These are phyloP conservation scores for Bombus turneri DNA, from an alignment of 1,140 invertebrate genomes.

Conservation along the genomic window DNA sequence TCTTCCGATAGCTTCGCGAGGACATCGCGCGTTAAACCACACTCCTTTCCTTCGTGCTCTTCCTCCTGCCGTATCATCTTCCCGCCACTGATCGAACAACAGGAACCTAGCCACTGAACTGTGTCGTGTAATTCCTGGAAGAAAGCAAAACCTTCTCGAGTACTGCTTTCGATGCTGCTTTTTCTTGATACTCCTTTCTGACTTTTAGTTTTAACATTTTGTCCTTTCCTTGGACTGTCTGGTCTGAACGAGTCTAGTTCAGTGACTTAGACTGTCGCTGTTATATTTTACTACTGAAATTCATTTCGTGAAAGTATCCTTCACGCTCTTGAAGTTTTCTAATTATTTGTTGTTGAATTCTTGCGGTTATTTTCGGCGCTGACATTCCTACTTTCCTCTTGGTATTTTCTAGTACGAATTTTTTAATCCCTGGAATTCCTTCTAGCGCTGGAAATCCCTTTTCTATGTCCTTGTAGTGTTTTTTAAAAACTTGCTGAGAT, in stretches of 20 bases:
- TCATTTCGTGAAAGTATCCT: background rate
- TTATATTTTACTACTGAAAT: background rate
- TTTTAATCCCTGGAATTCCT: no score
- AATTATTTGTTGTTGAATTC: background rate
- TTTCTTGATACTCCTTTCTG: no score
- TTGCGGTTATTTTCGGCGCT: background rate
- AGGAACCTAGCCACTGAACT: background rate
- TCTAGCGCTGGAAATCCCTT: no score
- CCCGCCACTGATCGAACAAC: background rate
- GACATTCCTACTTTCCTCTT: background rate
- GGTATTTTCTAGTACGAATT: no score
- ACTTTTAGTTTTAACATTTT: background rate
- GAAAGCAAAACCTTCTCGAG: background rate
- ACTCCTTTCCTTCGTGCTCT: no score
- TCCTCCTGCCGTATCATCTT: background rate
- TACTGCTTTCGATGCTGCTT: background rate
- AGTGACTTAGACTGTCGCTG: no score
- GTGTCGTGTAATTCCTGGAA: no score
- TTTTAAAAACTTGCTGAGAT: no score
- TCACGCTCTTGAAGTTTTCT: background rate
- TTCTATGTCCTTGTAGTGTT: no score
- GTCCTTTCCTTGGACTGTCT: background rate
- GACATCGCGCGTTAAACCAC: conserved; percentile 42
- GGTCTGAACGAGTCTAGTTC: no score
- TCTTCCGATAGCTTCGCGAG: conserved; percentile 51